These are phyloP conservation scores for Zaprionus lachaisei DNA, from an alignment of 1,140 invertebrate genomes.

Conservation along the genomic window DNA sequence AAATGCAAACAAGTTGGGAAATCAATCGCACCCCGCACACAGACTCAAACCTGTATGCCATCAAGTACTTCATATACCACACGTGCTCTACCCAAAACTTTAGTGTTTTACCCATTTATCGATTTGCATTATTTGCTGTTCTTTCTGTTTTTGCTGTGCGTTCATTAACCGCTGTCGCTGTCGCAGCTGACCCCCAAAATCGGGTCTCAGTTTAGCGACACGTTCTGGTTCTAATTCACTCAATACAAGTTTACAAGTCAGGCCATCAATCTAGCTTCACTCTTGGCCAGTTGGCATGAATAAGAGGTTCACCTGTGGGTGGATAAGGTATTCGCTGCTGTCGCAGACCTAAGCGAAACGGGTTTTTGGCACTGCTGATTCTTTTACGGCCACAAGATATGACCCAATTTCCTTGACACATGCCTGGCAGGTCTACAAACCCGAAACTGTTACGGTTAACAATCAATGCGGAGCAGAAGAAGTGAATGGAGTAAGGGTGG, in stretches of 20 bases:
- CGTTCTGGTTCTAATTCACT: slow-evolving; percentile 71
- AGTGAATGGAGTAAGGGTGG: slow-evolving; percentile 24
- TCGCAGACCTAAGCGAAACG: slow-evolving; percentile 37
- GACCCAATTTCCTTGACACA: slow-evolving; percentile 82
- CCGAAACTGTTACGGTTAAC: slow-evolving; percentile 79
- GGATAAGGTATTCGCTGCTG: slow-evolving; percentile 28
- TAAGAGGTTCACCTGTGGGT: slow-evolving; percentile 71
- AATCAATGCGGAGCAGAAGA: slow-evolving; percentile 62
- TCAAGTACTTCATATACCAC: slow-evolving; percentile 40
- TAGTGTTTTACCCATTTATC: slow-evolving; percentile 25
- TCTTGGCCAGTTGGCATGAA: slow-evolving; percentile 59
- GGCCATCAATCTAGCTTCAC: slow-evolving; percentile 56
- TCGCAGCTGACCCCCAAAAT: slow-evolving; percentile 65
- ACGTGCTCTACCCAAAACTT: slow-evolving; percentile 39
- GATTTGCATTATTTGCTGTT: slow-evolving; percentile 54
- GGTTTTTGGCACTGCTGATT: slow-evolving; percentile 59
- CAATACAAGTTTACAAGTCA: slow-evolving; percentile 6
- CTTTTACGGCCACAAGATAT: slow-evolving; percentile 54
- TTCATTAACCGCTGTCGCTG: slow-evolving; percentile 67
- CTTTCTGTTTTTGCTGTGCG: slow-evolving; percentile 40
- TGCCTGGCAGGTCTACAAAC: slow-evolving; percentile 79
- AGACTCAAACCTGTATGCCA: slow-evolving; percentile 23
- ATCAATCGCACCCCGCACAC: slow-evolving; percentile 52
- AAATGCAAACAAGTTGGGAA: slow-evolving; percentile 52
- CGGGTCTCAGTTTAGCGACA: slow-evolving; percentile 42